Evolutionary conservation across 2,888 invertebrate species (phyloP).

Genomic region (Dynastes hyllus): DNA sequence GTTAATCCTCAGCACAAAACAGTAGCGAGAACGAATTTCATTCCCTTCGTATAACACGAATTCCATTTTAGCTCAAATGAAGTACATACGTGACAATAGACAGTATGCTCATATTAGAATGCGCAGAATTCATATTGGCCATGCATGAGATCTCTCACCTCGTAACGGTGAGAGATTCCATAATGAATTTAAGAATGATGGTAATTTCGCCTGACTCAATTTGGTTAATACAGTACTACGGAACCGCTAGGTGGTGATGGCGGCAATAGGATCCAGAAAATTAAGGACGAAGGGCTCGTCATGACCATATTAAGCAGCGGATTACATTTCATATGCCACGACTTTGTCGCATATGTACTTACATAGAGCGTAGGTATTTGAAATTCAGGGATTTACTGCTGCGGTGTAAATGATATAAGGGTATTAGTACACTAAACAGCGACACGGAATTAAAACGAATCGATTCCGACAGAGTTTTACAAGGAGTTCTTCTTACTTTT

Average conservation of each 20-base stretch:
- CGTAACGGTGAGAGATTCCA: constrained; percentile 5
- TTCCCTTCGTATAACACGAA: too few species aligned
- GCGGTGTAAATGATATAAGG: background rate
- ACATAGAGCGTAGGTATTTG: background rate
- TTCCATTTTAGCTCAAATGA: background rate
- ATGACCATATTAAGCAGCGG: constrained; percentile 1
- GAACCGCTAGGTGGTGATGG: background rate
- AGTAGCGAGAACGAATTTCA: too few species aligned
- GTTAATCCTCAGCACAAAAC: background rate
- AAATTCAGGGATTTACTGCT: constrained; percentile 2
- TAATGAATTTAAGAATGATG: constrained; percentile 16
- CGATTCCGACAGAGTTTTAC: too few species aligned
- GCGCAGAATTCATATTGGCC: constrained; percentile 3
- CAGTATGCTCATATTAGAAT: background rate
- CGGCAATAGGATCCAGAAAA: background rate
- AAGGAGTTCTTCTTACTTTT: too few species aligned
- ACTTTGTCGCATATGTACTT: background rate
- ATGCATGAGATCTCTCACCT: constrained; percentile 14
- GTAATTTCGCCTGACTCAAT: constrained; percentile 23
- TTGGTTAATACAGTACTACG: constrained; percentile 1
- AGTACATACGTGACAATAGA: background rate
- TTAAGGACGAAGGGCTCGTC: background rate
- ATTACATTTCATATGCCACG: background rate
- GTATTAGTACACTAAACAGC: background rate
- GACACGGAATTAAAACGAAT: background rate